phyloP scores from a whole-genome alignment of 2,888 invertebrate species.

The Drosophila mulleri region DNA sequence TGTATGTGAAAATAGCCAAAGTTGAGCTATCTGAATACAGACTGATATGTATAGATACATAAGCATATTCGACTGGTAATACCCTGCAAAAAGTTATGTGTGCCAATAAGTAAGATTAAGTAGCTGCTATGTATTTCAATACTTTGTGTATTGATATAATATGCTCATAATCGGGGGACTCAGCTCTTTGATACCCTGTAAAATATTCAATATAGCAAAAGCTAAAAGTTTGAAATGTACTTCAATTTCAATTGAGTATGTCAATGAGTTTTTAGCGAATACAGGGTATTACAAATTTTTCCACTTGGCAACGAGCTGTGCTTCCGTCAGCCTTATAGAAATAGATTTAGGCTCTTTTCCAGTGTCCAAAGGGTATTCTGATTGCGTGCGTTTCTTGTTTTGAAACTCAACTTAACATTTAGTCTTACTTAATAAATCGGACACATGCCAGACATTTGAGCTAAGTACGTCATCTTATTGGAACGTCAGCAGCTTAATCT shows the following conservation, averaged over 20 bases:
- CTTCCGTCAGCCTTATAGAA: not conserved
- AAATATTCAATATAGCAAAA: not conserved
- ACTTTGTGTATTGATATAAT: not conserved
- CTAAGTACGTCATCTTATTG: constrained; percentile 7
- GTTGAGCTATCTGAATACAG: no score
- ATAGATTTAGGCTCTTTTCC: not conserved
- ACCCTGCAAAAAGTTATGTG: not conserved
- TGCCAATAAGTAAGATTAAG: not conserved
- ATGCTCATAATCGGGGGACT: not conserved
- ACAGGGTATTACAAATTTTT: constrained; percentile 19
- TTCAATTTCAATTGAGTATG: not conserved
- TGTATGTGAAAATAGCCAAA: no score
- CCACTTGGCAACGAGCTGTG: constrained; percentile 31
- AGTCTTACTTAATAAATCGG: constrained; percentile 16
- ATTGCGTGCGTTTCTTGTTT: constrained; percentile 6
- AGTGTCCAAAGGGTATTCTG: constrained; percentile 11
- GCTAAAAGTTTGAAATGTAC: not conserved
- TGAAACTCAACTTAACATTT: not conserved
- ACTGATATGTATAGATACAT: no score
- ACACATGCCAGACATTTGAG: constrained; percentile 13
- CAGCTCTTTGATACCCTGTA: constrained; percentile 2
- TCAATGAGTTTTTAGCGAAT: not conserved
- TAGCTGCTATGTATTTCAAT: not conserved
- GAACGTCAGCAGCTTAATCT: constrained; percentile 9
- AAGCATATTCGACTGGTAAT: not conserved